Evolutionary conservation across 2,888 invertebrate species (phyloP).

Genomic region (Polydrusus pterygomalis): DNA sequence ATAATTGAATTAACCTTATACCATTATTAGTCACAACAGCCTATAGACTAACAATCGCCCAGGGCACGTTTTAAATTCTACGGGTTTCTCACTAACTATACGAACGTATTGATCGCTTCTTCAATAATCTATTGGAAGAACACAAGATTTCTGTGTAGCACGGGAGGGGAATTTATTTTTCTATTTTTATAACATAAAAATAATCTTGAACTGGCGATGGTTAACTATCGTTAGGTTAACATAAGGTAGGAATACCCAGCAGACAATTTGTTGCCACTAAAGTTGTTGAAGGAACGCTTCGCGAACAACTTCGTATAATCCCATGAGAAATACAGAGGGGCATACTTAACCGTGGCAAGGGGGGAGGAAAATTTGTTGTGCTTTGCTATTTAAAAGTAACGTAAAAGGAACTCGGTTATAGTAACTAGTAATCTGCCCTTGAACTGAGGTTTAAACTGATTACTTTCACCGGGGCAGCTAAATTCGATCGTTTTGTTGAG

Average conservation of each 20-base stretch:
- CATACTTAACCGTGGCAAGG: no score
- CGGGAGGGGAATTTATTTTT: constrained; percentile 15
- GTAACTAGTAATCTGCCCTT: constrained; percentile 34
- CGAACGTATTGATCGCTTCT: neutral
- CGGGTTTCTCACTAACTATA: constrained; percentile 6
- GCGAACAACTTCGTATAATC: no score
- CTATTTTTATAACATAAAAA: constrained; percentile 21
- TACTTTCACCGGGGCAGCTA: constrained; percentile 30
- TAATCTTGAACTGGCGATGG: constrained; percentile 20
- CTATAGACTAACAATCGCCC: neutral
- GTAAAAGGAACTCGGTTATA: no score
- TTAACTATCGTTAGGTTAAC: no score
- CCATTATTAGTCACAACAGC: constrained; percentile 12
- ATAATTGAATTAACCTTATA: constrained; percentile 7
- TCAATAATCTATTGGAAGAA: neutral
- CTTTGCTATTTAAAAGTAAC: no score
- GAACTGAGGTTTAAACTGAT: constrained; percentile 34
- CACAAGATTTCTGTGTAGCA: neutral
- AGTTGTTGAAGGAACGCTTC: no score
- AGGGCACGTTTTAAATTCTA: constrained; percentile 14
- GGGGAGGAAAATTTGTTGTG: no score
- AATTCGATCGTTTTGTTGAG: constrained; percentile 12
- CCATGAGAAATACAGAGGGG: no score
- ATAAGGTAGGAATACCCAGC: no score
- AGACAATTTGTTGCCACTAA: no score